phyloP scores from a whole-genome alignment of 2,797 vertebrate genomes.

The Dendrocincla tyrannina region DNA sequence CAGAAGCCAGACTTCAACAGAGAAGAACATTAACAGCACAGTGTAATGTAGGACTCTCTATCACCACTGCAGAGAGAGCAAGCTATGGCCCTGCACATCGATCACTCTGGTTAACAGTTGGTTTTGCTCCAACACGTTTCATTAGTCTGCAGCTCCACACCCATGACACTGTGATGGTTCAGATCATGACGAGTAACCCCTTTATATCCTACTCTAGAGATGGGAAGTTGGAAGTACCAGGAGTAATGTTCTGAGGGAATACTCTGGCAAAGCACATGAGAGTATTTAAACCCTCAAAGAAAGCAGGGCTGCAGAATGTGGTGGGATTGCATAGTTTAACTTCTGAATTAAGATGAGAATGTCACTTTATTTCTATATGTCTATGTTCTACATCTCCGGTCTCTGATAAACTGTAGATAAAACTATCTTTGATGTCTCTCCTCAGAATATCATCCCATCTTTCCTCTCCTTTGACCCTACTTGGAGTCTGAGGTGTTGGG shows the following conservation, averaged over 20 bases:
- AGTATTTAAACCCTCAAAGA: neutral
- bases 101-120: neutral
- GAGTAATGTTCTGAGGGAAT: neutral
- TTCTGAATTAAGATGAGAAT: neutral
- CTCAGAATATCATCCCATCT: neutral
- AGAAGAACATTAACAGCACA: neutral
- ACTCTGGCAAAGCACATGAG: neutral
- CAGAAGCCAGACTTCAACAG: conserved; percentile 5
- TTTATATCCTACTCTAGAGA: neutral
- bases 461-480: neutral
- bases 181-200: neutral
- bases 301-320: neutral
- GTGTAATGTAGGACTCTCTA: neutral
- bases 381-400: neutral
- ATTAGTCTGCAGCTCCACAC: neutral
- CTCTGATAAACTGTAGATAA: neutral
- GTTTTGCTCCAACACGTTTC: neutral
- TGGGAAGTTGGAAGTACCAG: neutral
- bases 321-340: neutral
- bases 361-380: neutral
- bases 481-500: neutral
- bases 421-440: neutral
- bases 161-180: neutral
- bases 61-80: neutral
- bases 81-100: neutral